These are phyloP conservation scores for Vannuccia rotundouncinata DNA, from an alignment of 2,888 invertebrate species.

Conservation along the genomic window DNA sequence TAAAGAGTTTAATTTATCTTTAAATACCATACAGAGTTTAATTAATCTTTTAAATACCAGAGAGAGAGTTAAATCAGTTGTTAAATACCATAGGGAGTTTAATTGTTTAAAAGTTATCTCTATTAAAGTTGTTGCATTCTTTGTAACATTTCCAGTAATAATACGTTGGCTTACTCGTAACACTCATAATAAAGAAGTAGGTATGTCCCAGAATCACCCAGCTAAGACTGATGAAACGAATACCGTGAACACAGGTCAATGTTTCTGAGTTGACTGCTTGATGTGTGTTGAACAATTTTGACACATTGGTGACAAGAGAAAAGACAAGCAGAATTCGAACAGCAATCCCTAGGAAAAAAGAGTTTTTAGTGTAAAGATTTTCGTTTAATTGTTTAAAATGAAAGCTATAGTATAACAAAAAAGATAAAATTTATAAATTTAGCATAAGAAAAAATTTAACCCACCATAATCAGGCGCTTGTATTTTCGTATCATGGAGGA, in stretches of 20 bases:
- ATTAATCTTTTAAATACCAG: too few species aligned
- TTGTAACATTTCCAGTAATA: too few species aligned
- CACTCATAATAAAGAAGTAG: conserved; percentile 42
- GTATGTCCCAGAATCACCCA: conserved; percentile 52
- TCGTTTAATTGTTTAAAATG: too few species aligned
- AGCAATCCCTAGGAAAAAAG: neutral
- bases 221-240: conserved; percentile 59
- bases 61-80: neutral
- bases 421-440: too few species aligned
- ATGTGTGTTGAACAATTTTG: conserved; percentile 42
- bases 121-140: too few species aligned
- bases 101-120: too few species aligned
- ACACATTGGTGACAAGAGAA: conserved; percentile 44
- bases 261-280: conserved; percentile 40
- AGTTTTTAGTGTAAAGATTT: too few species aligned
- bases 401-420: too few species aligned
- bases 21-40: neutral
- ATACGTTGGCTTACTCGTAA: conserved; percentile 28
- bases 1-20: neutral
- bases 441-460: too few species aligned
- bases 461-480: too few species aligned
- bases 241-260: conserved; percentile 66
- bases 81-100: neutral
- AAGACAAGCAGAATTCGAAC: conserved; percentile 41
- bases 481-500: too few species aligned